A percentile compares a stretch with the other conserved stretches of the same genome.
These are phyloP conservation scores for Hybos culiciformis DNA, from an alignment of 2,888 invertebrate genomes.

Conservation along the genomic window DNA sequence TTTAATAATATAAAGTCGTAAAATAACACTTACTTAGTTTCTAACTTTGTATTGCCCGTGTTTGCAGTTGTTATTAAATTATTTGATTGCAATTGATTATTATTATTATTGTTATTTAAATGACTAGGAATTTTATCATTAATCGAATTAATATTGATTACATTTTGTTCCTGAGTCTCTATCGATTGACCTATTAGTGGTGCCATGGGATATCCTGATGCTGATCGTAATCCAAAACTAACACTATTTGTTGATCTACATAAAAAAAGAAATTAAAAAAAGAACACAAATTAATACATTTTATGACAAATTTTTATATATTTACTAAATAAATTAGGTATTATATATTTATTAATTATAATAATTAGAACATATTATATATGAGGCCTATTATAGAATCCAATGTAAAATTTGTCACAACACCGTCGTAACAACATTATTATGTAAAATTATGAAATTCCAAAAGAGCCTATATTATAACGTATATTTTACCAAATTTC, in stretches of 20 bases:
- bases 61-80: neutral
- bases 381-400: too few relatives aligned
- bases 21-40: constrained; percentile 16
- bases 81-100: neutral
- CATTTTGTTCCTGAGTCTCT: constrained; percentile 22
- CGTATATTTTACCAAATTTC: too few relatives aligned
- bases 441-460: too few relatives aligned
- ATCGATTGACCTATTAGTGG: constrained; percentile 28
- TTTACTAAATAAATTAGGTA: too few relatives aligned
- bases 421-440: too few relatives aligned
- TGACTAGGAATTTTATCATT: constrained; percentile 22
- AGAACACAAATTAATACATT: too few relatives aligned
- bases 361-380: too few relatives aligned
- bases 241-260: constrained; percentile 32
- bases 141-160: constrained; percentile 22
- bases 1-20: too few relatives aligned
- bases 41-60: constrained; percentile 10
- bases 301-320: too few relatives aligned
- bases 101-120: constrained; percentile 2
- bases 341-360: too few relatives aligned
- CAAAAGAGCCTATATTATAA: too few relatives aligned
- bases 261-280: constrained; percentile 10
- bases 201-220: constrained; percentile 30
- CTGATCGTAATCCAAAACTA: constrained; percentile 24
- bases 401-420: too few relatives aligned